Conservation (phyloP, 1,140 invertebrate genomes). For the Glossosoma conforme region DNA sequence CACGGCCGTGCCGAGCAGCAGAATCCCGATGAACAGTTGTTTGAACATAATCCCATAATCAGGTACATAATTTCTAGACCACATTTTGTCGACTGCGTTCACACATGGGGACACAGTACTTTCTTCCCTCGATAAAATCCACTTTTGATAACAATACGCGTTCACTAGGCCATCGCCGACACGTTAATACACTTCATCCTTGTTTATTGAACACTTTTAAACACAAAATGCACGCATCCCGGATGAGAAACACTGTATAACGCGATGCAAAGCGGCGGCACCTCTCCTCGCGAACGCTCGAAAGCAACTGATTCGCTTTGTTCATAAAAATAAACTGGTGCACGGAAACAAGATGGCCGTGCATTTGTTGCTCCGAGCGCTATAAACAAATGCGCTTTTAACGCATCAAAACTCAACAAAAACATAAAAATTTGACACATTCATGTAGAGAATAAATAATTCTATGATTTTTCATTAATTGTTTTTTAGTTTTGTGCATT, state of each 20-base stretch:
- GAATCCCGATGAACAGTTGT: constrained; percentile 7
- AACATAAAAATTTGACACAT: neutral
- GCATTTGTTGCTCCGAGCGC: constrained; percentile 24
- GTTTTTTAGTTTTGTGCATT: neutral
- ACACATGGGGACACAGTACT: constrained; percentile 23
- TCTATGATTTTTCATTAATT: neutral
- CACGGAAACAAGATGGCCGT: constrained; percentile 31
- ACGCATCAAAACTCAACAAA: neutral
- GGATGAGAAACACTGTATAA: too few species aligned
- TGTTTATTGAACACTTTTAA: too few species aligned
- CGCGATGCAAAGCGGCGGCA: neutral
- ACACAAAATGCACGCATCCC: too few species aligned
- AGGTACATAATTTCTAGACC: constrained; percentile 22
- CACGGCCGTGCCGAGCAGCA: constrained; percentile 18
- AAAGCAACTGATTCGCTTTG: constrained; percentile 24
- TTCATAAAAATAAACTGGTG: constrained; percentile 28
- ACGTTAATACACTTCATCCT: constrained; percentile 26
- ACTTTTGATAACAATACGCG: too few species aligned
- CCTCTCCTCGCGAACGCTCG: constrained; percentile 10
- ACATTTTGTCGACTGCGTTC: constrained; percentile 19
- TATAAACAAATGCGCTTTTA: constrained; percentile 17
- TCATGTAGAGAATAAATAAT: neutral
- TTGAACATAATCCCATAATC: constrained; percentile 27
- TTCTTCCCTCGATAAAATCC: constrained; percentile 19
- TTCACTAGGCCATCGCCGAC: too few species aligned